Conservation (phyloP, 2,797 vertebrate species). For the Ambastaia sidthimunki region DNA sequence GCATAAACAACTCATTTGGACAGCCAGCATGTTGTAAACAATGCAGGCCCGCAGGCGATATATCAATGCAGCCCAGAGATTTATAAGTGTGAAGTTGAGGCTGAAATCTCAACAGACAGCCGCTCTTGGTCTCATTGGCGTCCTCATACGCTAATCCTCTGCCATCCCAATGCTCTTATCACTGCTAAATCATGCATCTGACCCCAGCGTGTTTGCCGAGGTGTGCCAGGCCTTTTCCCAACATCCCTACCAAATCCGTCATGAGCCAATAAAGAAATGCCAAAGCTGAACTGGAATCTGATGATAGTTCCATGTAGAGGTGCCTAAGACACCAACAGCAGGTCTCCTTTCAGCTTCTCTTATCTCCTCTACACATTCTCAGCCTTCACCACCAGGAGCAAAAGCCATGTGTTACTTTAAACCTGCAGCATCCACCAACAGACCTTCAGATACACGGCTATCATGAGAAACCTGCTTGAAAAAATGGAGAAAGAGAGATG, state of each 20-base stretch:
- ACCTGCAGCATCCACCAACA: slow-evolving; percentile 32
- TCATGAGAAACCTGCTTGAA: slow-evolving; percentile 12
- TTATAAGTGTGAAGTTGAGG: slow-evolving; percentile 38
- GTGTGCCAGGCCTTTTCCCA: slow-evolving; percentile 47
- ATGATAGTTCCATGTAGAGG: slow-evolving; percentile 43
- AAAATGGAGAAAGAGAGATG: not conserved
- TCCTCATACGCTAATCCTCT: slow-evolving; percentile 39
- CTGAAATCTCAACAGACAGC: slow-evolving; percentile 31
- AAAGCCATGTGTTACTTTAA: slow-evolving; percentile 40
- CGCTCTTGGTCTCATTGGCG: slow-evolving; percentile 17
- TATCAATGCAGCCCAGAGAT: slow-evolving; percentile 31
- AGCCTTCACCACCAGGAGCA: slow-evolving; percentile 6
- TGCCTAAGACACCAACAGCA: slow-evolving; percentile 19
- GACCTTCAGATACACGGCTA: slow-evolving; percentile 36
- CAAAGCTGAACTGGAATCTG: slow-evolving; percentile 43
- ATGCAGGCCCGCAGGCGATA: slow-evolving; percentile 40
- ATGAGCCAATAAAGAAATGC: slow-evolving; percentile 58
- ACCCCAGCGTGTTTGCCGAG: slow-evolving; percentile 35
- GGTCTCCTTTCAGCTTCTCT: slow-evolving; percentile 31
- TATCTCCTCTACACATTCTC: slow-evolving; percentile 46
- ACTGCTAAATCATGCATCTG: slow-evolving; percentile 53
- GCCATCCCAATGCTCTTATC: slow-evolving; percentile 50
- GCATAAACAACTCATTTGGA: slow-evolving; percentile 52
- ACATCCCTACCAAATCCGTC: slow-evolving; percentile 47
- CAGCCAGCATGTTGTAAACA: slow-evolving; percentile 47